phyloP scores from a whole-genome alignment of 2,888 invertebrate genomes.

The Apotomis betuletana region DNA sequence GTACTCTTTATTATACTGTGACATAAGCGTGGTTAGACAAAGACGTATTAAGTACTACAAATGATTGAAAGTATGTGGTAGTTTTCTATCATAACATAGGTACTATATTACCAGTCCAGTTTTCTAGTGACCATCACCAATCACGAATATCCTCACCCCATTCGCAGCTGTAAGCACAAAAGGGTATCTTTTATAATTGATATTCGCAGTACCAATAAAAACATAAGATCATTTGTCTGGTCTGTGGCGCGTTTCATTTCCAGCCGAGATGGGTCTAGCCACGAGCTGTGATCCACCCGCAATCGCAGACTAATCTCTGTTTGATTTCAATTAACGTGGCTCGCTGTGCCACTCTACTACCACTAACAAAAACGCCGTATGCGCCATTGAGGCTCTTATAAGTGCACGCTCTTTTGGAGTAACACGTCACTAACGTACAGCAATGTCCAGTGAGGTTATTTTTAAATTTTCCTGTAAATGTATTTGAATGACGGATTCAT shows the following conservation, averaged over 20 bases:
- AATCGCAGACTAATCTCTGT: slow-evolving; percentile 74
- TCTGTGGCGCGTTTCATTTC: slow-evolving; percentile 30
- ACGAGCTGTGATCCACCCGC: slow-evolving; percentile 60
- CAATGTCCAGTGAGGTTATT: slow-evolving; percentile 28
- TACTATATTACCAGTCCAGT: not conserved
- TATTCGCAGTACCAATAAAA: slow-evolving; percentile 36
- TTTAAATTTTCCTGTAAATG: slow-evolving; percentile 22
- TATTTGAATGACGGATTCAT: slow-evolving; percentile 6
- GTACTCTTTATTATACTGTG: too few relatives aligned
- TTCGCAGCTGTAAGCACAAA: slow-evolving; percentile 15
- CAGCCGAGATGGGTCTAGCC: slow-evolving; percentile 51
- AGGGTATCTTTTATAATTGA: slow-evolving; percentile 32
- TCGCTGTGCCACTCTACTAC: slow-evolving; percentile 34
- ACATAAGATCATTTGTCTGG: slow-evolving; percentile 26
- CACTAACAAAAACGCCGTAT: not conserved
- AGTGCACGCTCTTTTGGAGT: not conserved
- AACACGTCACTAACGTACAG: not conserved
- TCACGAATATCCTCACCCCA: slow-evolving; percentile 3
- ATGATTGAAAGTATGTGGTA: too few relatives aligned
- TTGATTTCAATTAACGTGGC: slow-evolving; percentile 76
- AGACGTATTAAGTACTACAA: too few relatives aligned
- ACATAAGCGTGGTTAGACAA: too few relatives aligned
- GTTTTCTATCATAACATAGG: too few relatives aligned
- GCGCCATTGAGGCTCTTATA: not conserved
- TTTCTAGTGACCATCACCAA: not conserved